phyloP scores from a whole-genome alignment of 2,888 invertebrate species.

The Scaptomyza cyrtandrae region DNA sequence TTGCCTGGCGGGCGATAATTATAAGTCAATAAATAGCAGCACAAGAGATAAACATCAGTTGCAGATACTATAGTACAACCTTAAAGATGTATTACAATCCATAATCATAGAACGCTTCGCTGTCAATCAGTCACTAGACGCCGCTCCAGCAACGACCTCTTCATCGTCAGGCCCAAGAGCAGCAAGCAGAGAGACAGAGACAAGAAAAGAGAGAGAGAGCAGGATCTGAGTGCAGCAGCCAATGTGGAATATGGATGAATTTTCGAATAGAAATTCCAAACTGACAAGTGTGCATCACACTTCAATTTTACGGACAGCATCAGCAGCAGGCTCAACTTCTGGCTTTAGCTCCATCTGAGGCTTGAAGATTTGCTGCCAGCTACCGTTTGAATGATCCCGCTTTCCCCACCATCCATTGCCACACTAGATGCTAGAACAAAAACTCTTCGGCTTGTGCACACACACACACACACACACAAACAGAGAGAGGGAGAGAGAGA shows the following conservation, averaged over 20 bases:
- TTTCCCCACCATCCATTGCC: conserved; percentile 5
- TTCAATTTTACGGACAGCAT: conserved; percentile 38
- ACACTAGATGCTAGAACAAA: conserved; percentile 65
- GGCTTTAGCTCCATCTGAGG: conserved; percentile 11
- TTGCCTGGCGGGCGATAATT: conserved; percentile 51
- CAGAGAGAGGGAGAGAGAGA: not conserved
- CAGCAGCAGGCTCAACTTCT: conserved; percentile 15
- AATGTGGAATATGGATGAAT: conserved; percentile 68
- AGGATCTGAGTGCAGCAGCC: conserved; percentile 13
- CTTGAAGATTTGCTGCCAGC: conserved; percentile 69
- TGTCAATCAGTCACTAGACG: conserved; percentile 70
- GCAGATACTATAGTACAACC: conserved; percentile 36
- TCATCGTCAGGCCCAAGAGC: conserved; percentile 24
- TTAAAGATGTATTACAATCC: conserved; percentile 73
- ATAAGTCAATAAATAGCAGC: conserved; percentile 60
- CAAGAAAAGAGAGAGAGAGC: not conserved
- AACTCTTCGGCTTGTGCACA: conserved; percentile 52
- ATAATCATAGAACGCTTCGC: conserved; percentile 70
- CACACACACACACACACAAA: not conserved
- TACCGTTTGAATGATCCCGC: conserved; percentile 54
- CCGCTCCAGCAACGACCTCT: conserved; percentile 22
- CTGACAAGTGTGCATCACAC: conserved; percentile 67
- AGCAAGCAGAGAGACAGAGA: not conserved
- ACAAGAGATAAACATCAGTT: conserved; percentile 52
- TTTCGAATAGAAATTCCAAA: conserved; percentile 74